Evolutionary conservation across 92 coral and sea anemone species (phyloP).

Genomic region (Pocillopora grandis): DNA sequence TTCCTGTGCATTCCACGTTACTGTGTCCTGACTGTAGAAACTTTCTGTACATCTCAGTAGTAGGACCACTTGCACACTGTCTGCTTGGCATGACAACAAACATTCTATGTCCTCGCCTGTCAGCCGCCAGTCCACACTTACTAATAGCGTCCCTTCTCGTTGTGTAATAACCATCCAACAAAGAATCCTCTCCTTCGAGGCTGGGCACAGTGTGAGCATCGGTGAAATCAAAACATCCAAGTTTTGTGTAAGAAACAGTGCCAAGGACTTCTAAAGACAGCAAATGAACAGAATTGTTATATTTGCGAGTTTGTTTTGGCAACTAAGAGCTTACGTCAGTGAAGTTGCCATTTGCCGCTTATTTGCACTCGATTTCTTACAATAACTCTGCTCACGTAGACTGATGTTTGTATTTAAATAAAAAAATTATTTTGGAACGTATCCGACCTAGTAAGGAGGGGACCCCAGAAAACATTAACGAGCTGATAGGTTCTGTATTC

Average conservation of each 20-base stretch:
- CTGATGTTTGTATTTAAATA: too few relatives aligned
- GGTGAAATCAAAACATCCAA: conserved; percentile 18
- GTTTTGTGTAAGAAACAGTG: neutral
- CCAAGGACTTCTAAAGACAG: neutral
- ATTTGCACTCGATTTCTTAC: too few relatives aligned
- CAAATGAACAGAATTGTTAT: neutral
- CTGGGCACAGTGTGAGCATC: neutral
- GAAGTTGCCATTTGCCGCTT: too few relatives aligned
- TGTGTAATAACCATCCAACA: conserved; percentile 6
- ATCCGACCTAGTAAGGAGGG: too few relatives aligned
- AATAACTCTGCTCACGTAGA: too few relatives aligned
- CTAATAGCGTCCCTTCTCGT: conserved; percentile 4
- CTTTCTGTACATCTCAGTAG: conserved; percentile 1
- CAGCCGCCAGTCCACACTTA: conserved; percentile 22
- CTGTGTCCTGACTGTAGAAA: neutral
- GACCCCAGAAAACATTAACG: too few relatives aligned
- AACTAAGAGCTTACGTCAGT: too few relatives aligned
- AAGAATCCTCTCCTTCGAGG: conserved; percentile 18
- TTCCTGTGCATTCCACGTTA: neutral
- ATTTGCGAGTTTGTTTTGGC: too few relatives aligned
- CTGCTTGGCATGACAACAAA: conserved; percentile 31
- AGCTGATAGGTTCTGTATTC: too few relatives aligned
- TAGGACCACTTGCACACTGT: conserved; percentile 9
- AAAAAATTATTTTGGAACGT: too few relatives aligned
- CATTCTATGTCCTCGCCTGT: neutral